These are phyloP conservation scores for Drosophila carrolli DNA, from an alignment of 1,140 invertebrate species.

Conservation along the genomic window DNA sequence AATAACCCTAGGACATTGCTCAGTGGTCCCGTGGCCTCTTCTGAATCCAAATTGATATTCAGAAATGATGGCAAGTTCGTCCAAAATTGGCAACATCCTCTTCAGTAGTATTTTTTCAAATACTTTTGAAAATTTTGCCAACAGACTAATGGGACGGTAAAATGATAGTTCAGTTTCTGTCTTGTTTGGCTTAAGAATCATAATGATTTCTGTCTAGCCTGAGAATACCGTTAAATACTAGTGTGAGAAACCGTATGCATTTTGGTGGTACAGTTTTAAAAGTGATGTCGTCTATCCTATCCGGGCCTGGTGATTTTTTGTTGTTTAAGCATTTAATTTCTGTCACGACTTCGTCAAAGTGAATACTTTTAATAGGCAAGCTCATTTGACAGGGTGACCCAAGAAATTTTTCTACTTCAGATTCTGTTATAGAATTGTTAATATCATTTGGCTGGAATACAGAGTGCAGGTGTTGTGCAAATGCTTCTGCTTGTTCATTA, in stretches of 20 bases:
- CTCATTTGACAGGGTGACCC: constrained; percentile 9
- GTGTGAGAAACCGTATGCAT: constrained; percentile 22
- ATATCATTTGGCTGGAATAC: too few relatives aligned
- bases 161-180: constrained; percentile 12
- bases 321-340: constrained; percentile 38
- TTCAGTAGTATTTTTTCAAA: constrained; percentile 62
- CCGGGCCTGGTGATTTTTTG: constrained; percentile 47
- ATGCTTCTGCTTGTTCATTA: background rate
- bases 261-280: constrained; percentile 31
- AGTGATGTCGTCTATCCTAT: constrained; percentile 26
- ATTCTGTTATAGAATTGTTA: constrained; percentile 3
- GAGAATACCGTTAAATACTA: constrained; percentile 38
- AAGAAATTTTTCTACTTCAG: constrained; percentile 14
- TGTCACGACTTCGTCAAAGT: constrained; percentile 22
- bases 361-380: constrained; percentile 5
- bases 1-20: constrained; percentile 57
- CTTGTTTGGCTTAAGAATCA: constrained; percentile 29
- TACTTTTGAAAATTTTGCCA: constrained; percentile 65
- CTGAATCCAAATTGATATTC: constrained; percentile 66
- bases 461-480: too few relatives aligned
- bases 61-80: constrained; percentile 30
- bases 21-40: constrained; percentile 51
- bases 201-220: constrained; percentile 32
- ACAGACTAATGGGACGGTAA: constrained; percentile 45
- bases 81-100: constrained; percentile 44